Conservation (phyloP, 2,113 vertebrate species). For the Serilophus lunatus region DNA sequence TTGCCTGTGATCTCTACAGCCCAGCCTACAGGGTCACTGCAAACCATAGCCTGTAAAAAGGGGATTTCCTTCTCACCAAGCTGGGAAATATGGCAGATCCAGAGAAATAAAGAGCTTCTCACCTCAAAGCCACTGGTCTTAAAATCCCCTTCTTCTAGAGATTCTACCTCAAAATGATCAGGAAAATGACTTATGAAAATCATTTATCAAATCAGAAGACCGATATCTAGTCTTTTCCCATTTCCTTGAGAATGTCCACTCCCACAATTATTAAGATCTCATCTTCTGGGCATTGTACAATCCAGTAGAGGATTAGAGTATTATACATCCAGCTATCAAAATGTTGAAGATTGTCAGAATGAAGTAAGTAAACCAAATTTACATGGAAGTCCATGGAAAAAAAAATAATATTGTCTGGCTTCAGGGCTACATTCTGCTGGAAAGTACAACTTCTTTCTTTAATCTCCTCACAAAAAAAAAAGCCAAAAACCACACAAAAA, state of each 20-base stretch:
- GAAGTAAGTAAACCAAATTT: background rate
- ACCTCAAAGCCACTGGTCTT: background rate
- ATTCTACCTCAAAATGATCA: background rate
- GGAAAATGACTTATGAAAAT: background rate
- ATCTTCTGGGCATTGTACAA: background rate
- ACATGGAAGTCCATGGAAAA: background rate
- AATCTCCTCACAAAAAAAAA: background rate
- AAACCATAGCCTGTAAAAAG: background rate
- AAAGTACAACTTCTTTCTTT: background rate
- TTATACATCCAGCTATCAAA: background rate
- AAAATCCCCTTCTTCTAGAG: background rate
- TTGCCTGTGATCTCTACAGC: background rate
- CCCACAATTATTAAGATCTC: background rate
- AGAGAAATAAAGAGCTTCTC: background rate
- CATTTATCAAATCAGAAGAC: background rate
- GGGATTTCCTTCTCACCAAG: background rate
- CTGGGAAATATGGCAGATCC: background rate
- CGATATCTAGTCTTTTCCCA: background rate
- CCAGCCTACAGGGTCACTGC: background rate
- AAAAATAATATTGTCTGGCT: background rate
- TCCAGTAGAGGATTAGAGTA: background rate
- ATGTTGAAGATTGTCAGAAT: background rate
- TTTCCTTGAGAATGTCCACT: background rate
- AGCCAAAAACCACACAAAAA: background rate
- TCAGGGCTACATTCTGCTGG: background rate